Evolutionary conservation across 2,797 vertebrate species (phyloP), one percentile per base, ranked within the genome.

Genomic region (Tragopan temminckii): DNA sequence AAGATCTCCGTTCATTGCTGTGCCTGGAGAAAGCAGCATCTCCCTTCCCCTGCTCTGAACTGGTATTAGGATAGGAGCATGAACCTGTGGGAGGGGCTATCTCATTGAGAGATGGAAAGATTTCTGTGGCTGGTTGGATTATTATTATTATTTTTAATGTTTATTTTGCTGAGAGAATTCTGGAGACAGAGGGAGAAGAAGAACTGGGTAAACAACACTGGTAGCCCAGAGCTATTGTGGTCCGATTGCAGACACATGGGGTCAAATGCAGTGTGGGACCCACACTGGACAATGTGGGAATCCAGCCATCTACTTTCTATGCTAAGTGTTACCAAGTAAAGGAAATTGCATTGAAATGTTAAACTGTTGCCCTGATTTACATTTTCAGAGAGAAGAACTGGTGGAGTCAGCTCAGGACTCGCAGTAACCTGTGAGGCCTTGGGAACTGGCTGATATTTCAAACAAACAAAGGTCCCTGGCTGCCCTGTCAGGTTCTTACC

Each of bases 101-200:
- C 74, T 69, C 67, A 43, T 13, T 84, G 62, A 72, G 66, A 76
- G 29, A 87, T 50, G 61, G 86, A 92, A 90, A 92, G 42, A 93
- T 59, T 90, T 89, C 71, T 77, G 15, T 75, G 72, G 45, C 59
- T 91, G 80, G 53, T 69, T 92, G 69, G 89, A 85, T 80, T 89
- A 9, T 57, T 33, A 33, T 77, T 96, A n/a, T 90, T 23, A 21
- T 75, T 57, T 40, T 23, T 7, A 45, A 43, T 78, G 77, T 94
- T 93, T 96, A 85, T 94, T 94, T 97, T 96, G 89, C 75, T 75
- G 88, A 93, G 89, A 89, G 79, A 85, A 80, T 93, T 85, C 70
- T 90, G 93, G 45, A 68, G 91, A 81, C 82, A 61, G 64, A 61
- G 46, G 66, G 57, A 85, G 80, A 67, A 77, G 81, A 46, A 91